A percentile compares a stretch with the other conserved stretches of the same genome.
Conservation (phyloP, 2,888 invertebrate genomes). For the Helobdella robusta region DNA sequence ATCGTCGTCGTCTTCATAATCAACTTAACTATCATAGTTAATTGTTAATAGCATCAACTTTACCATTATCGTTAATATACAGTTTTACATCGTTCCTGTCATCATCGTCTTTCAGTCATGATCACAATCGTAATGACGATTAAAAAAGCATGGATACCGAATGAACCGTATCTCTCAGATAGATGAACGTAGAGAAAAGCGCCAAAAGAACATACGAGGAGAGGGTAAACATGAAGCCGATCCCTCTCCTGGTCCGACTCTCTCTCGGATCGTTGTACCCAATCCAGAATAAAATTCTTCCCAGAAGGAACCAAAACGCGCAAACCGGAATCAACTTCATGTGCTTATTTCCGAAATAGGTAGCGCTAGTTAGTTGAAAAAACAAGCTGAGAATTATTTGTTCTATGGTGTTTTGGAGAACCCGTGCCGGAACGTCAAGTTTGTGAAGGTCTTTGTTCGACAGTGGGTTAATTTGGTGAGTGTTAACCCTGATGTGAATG, state of each 20-base stretch:
- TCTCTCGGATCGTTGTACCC: constrained; percentile 31
- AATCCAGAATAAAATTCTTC: constrained; percentile 33
- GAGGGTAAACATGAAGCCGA: constrained; percentile 32
- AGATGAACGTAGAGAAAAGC: no score
- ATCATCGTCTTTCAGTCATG: no score
- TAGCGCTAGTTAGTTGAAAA: constrained; percentile 33
- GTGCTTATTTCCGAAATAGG: constrained; percentile 29
- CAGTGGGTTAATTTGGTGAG: constrained; percentile 35
- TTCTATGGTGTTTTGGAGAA: constrained; percentile 35
- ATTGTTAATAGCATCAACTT: no score
- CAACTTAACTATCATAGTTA: no score
- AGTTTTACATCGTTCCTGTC: no score
- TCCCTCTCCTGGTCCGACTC: constrained; percentile 27
- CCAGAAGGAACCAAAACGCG: constrained; percentile 32
- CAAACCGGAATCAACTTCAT: constrained; percentile 33
- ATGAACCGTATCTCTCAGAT: no score
- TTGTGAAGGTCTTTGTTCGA: constrained; percentile 31
- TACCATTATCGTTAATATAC: no score
- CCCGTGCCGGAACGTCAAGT: constrained; percentile 27
- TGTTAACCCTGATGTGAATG: constrained; percentile 25
- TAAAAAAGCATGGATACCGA: no score
- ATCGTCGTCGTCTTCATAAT: no score
- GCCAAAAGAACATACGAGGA: constrained; percentile 1
- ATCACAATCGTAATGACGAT: no score
- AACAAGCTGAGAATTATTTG: constrained; percentile 33